These are phyloP conservation scores for Clupea harengus DNA, from an alignment of 2,113 vertebrate genomes.

Conservation along the genomic window DNA sequence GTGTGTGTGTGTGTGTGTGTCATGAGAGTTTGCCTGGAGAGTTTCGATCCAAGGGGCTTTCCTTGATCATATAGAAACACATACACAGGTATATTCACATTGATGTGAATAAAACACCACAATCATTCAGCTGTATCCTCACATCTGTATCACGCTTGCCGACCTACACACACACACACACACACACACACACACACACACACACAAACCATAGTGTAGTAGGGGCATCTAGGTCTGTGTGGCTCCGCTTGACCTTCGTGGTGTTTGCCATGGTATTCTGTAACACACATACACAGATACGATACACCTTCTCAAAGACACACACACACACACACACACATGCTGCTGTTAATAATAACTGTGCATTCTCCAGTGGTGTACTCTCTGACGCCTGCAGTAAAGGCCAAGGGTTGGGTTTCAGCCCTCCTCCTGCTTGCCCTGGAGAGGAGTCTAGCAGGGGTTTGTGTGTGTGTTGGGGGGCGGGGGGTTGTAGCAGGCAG, in stretches of 20 bases:
- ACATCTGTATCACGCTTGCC: too few species aligned
- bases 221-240: neutral
- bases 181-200: neutral
- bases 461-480: neutral
- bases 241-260: neutral
- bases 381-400: conserved; percentile 47
- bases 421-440: conserved; percentile 43
- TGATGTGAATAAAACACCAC: too few species aligned
- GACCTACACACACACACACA: neutral
- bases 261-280: neutral
- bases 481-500: neutral
- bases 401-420: conserved; percentile 42
- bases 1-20: neutral
- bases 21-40: neutral
- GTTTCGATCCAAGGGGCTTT: too few species aligned
- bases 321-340: conserved; percentile 29
- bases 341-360: conserved; percentile 58
- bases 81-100: too few species aligned
- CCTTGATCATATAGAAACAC: too few species aligned
- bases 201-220: neutral
- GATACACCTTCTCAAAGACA: neutral
- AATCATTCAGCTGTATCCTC: too few species aligned
- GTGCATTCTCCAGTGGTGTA: conserved; percentile 54
- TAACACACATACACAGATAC: neutral
- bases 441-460: neutral